Base-by-base conservation (phyloP, 2,888 invertebrate genomes). In the Myopa tessellatipennis region DNA sequence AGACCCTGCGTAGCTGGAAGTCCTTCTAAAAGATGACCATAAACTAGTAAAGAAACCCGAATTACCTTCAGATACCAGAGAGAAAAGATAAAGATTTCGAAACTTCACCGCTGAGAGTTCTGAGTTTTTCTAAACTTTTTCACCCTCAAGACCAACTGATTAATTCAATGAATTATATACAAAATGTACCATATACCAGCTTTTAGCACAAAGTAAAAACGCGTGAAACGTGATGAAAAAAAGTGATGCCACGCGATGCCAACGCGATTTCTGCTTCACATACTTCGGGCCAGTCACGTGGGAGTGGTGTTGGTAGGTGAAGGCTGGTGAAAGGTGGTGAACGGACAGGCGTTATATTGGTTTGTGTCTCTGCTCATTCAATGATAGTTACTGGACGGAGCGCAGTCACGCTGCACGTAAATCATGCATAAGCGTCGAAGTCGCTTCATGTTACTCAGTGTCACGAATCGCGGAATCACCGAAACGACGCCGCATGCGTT, bases 221-320 rank as follows among this genome's bases (percentile, higher is more conserved):
- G 73, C 60, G 10, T 50, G 45, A 68, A 73, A 77, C 77, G 77
- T 77, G 77, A 77, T 77, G 14, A 50, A 63, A 77, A 77, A 77
- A 72, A 16, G 34, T 73, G 60, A 69, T 69, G 68, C 16, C n/a
- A 34, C 16, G 67, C 68, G 60, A 60, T n/a, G 61, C 10, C 26
- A 61, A 61, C 61, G 26, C 61, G 26, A 61, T 61, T 8, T 26
- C 61, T 61, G 61, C 10, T 26, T 6, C 61, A 61, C 4, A 10
- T 4, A 34, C 34, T 61, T 10, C 1, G 45, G 1, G 45, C 3
- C 45, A 45, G 45, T 45, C 45, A 4, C 1, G 45, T 6, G 10
- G 40, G 10, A 45, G 45, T 6, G 7, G 3, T 10, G 10, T 1
- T 3, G 10, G 45, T 45, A 1, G 45, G 10, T 45, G 45, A 10